Percentiles rank a stretch among this genome's conserved stretches.
Conservation (phyloP, 2,888 invertebrate species). For the Malthinus flaveolus region DNA sequence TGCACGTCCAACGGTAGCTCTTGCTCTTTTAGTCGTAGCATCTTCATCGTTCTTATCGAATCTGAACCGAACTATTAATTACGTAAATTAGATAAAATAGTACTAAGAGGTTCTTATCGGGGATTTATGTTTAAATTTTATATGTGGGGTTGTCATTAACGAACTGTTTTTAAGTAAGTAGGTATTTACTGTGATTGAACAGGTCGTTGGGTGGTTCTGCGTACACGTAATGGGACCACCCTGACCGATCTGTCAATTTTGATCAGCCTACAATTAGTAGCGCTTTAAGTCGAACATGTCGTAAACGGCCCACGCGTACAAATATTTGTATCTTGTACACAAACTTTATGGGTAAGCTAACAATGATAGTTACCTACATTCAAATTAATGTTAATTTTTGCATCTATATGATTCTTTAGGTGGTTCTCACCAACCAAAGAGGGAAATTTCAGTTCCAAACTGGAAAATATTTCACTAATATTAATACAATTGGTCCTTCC, state of each 20-base stretch:
- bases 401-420: too few relatives aligned
- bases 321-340: not conserved
- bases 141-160: conserved; percentile 1
- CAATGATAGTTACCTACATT: too few relatives aligned
- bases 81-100: too few relatives aligned
- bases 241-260: conserved; percentile 13
- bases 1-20: not conserved
- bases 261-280: conserved; percentile 16
- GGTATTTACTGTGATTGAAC: not conserved
- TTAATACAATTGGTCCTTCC: too few relatives aligned
- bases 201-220: conserved; percentile 1
- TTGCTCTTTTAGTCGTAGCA: not conserved
- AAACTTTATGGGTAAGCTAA: not conserved
- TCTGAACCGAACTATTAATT: not conserved
- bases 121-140: not conserved
- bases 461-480: too few relatives aligned
- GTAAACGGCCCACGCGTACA: conserved; percentile 10
- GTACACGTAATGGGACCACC: conserved; percentile 11
- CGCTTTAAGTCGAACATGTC: conserved; percentile 7
- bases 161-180: not conserved
- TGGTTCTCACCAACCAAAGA: too few relatives aligned
- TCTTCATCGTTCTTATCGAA: not conserved
- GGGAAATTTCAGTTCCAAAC: too few relatives aligned
- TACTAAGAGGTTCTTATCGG: not conserved
- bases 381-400: too few relatives aligned